Base-by-base conservation (phyloP, 2,797 vertebrate genomes). In the Hydrocynus forskahlii region DNA sequence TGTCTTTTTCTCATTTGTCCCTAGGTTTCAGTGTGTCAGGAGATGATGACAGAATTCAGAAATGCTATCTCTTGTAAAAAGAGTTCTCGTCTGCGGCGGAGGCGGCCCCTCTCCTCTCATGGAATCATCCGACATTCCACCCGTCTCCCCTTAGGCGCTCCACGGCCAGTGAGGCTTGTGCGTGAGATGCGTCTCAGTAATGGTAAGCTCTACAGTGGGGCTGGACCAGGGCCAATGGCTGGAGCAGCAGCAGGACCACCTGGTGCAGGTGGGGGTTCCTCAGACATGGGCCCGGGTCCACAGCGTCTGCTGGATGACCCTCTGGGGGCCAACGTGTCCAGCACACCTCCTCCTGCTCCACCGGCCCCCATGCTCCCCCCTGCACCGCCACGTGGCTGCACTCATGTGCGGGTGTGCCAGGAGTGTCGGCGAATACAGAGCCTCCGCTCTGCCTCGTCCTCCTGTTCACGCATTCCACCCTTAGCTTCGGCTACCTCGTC, bases 21-120 rank as follows among this genome's bases (percentile, higher is more conserved):
- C 35, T 89, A 97, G 96, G 95, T 96, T n/a, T 97, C 96, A 0
- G 94, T 97, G 19, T 97, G 96, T 89, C 96, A 96, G 89, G 96
- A 97, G 93, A 96, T 97, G 96, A 85, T 97, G 83, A 94, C 94
- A 0, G 96, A 97, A 88, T 95, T 97, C 64, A 91, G 95, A n/a
- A 96, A 96, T 6, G 96, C 95, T 0, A 94, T 97, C 52, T 96
- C 95, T 14, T 97, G 96, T 85, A 96, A 95, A 90, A 97, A 96
- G 92, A 96, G 92, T 7, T 96, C 95, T 1, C 95, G 95, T 3
- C 94, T 95, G 3, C 94, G 96, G 0, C 94, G 95, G 0, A 94
- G 93, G 0, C 90, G 93, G 0, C 90, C 91, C 8, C 79, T 93
- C 16, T 86, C 86, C 7, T 85, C 92, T 79, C 86, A 93, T 0